Evolutionary conservation across 2,113 vertebrate genomes (phyloP), one percentile per base, ranked within the genome.

Genomic region (Trematocara variabile): DNA sequence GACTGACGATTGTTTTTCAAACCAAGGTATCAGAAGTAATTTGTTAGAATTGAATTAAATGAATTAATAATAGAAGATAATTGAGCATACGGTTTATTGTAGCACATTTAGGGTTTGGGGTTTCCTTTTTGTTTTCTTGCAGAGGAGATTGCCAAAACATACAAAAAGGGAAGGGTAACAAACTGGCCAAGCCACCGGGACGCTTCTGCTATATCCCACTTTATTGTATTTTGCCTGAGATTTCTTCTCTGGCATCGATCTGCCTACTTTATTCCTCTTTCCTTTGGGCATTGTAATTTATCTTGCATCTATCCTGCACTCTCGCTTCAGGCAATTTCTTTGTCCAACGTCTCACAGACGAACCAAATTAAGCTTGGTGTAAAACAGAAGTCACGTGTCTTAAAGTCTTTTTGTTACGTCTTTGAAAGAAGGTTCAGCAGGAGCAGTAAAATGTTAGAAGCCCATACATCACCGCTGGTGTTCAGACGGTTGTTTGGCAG

Each of bases 191-290:
- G 33, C 77, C 55, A 52, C 86, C 84, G 28, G 52, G 82, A 84
- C 3, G 53, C 70, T 78, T 82, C 48, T 55, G 60, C 58, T 75
- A 30, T 33, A 5, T 55, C 25, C 56, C 22, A 34, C 81, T 90
- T 85, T 92, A 77, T 93, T 87, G 75, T 85, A 34, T 86, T 87
- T 82, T 63, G 87, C 92, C 91, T 2, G 60, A 82, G 87, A 88
- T 89, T 44, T 81, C 81, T 79, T 91, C 70, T 55, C 63, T 82
- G 81, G 75, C 87, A 93, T 92, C 81, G 87, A 94, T 91, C 63
- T 13, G 12, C 73, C 33, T 16, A 18, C 87, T 92, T 90, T 81
- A 78, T 79, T 70, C 88, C 3, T 33, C 55, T 90, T 46, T 85
- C 86, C 89, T 82, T 28, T 78, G 84, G 87, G 84, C 65, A 85